Percentiles rank a stretch among this genome's conserved stretches.
Conservation (phyloP, 2,888 invertebrate genomes). For the Trissoscelio sp. region DNA sequence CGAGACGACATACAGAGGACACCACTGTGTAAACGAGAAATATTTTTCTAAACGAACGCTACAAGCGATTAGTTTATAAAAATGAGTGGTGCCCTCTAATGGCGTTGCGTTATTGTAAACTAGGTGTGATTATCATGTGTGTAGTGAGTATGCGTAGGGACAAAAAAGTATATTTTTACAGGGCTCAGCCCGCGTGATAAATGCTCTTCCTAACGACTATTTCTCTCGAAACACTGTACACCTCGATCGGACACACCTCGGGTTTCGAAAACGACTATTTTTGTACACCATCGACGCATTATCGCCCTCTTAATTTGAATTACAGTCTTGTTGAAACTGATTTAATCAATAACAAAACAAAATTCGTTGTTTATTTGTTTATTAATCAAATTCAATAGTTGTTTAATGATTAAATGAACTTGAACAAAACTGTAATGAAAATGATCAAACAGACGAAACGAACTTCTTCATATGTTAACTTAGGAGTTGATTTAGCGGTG, state of each 20-base stretch:
- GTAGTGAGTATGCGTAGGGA: conserved; percentile 74
- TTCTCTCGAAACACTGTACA: conserved; percentile 39
- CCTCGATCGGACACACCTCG: conserved; percentile 29
- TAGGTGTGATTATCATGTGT: conserved; percentile 62
- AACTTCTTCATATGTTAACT: neutral
- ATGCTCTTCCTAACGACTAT: conserved; percentile 82
- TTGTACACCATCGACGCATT: conserved; percentile 37
- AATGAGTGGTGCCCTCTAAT: conserved; percentile 12
- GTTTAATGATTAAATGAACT: too few species aligned
- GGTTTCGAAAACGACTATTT: conserved; percentile 54
- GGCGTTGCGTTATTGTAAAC: conserved; percentile 12
- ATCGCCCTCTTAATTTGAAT: neutral
- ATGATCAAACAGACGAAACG: neutral
- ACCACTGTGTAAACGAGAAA: neutral
- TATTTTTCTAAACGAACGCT: conserved; percentile 24
- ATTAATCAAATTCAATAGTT: too few species aligned
- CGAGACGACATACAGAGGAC: conserved; percentile 1
- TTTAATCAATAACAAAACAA: neutral
- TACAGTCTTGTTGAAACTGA: neutral
- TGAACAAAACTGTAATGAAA: too few species aligned
- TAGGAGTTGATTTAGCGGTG: conserved; percentile 19
- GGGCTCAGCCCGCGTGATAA: conserved; percentile 82
- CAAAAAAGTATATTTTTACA: conserved; percentile 82
- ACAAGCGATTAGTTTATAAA: too few species aligned
- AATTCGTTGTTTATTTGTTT: too few species aligned